Base-by-base conservation (phyloP, 2,113 vertebrate genomes). In the Catharus bicknelli region DNA sequence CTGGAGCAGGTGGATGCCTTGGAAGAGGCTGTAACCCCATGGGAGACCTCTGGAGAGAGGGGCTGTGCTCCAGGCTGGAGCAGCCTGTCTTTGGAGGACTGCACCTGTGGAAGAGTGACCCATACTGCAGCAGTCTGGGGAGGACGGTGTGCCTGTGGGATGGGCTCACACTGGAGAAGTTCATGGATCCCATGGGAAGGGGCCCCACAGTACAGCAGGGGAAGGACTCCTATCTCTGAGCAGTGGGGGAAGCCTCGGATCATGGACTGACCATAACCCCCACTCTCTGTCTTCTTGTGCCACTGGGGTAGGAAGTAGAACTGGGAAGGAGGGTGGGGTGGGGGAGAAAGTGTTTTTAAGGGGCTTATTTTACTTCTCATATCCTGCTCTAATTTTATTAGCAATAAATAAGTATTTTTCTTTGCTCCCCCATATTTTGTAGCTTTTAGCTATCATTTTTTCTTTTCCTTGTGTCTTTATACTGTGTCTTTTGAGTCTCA, bases 241-340 rank as follows among this genome's bases (percentile, higher is more conserved):
- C 25, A 29, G 47, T 29, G 66, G 26, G 25, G 50, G 66, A 68
- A 50, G n/a, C 34, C 34, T 36, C 34, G 34, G 34, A 36, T 50
- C 45, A 16, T 36, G 66, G 6, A 16, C 47, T 29, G n/a, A 29
- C 13, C 25, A 36, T 4, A 38, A 38, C 11, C 18, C 4, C n/a
- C 47, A 68, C 36, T 36, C 25, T 12, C 13, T 36, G 12, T 36
- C n/a, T 21, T 45, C 25, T 1, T 68, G 25, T 2, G 2, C 32
- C 1, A 1, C 43, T 48, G 16, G 12, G 17, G 13, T 0, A 15
- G 25, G 17, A 36, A 7, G 18, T 11, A 36, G 13, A 38, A 34
- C 26, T 51, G 19, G 19, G 34, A 69, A 51, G 48, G 26, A 51
- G 19, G 2, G 5, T 29, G 26, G 19, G 23, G 12, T 34, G 8